A percentile compares a stretch with the other conserved stretches of the same genome.
Conservation (phyloP, 1,140 invertebrate genomes). For the Palaemon carinicauda region DNA sequence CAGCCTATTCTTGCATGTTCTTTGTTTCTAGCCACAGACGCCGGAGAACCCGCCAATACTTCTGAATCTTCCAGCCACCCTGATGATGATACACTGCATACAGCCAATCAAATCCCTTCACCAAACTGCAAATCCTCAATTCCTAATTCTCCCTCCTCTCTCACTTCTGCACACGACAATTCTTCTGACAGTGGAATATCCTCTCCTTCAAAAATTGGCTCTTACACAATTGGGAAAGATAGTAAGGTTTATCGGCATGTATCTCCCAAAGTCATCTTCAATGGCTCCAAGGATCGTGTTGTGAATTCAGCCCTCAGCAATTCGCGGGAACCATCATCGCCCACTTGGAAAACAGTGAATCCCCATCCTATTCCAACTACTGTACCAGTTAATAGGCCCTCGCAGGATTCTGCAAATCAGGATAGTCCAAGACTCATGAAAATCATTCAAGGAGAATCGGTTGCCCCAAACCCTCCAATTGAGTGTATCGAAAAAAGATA, state of each 20-base stretch:
- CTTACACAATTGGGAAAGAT: slow-evolving; percentile 50
- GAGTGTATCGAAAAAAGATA: slow-evolving; percentile 66
- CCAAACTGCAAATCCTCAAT: slow-evolving; percentile 37
- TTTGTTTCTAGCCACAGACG: slow-evolving; percentile 56
- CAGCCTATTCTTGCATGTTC: slow-evolving; percentile 56
- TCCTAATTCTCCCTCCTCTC: slow-evolving; percentile 26
- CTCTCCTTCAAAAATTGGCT: slow-evolving; percentile 40
- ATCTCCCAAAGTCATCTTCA: slow-evolving; percentile 40
- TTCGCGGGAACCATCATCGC: slow-evolving; percentile 28
- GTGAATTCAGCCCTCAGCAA: slow-evolving; percentile 48
- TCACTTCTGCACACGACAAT: slow-evolving; percentile 42
- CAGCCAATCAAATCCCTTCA: slow-evolving; percentile 42
- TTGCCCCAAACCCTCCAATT: background rate
- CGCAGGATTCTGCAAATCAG: background rate
- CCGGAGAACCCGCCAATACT: slow-evolving; percentile 42
- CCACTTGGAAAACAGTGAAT: background rate
- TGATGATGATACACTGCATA: slow-evolving; percentile 45
- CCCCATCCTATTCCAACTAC: slow-evolving; percentile 6
- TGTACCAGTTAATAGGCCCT: too few relatives aligned
- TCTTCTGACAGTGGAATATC: slow-evolving; percentile 51
- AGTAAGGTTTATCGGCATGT: slow-evolving; percentile 54
- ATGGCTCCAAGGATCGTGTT: slow-evolving; percentile 12
- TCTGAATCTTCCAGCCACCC: slow-evolving; percentile 35
- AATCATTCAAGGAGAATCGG: slow-evolving; percentile 41
- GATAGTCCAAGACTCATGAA: slow-evolving; percentile 54